Base-by-base conservation (phyloP, 2,113 vertebrate species). In the Leptodactylus fuscus region DNA sequence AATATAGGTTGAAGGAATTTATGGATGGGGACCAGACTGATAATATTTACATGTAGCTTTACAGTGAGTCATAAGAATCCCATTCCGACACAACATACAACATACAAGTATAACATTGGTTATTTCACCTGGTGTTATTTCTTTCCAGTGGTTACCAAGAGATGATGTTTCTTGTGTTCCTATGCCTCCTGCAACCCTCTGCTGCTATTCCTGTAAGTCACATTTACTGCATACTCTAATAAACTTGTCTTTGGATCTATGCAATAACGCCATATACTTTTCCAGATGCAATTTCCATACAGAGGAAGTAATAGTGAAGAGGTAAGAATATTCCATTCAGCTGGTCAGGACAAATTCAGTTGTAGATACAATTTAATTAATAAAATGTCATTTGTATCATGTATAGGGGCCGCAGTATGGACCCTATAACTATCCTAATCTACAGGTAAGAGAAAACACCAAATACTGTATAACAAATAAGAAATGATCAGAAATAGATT, bases 221-320 rank as follows among this genome's bases (percentile, higher is more conserved):
- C 11, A 4, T n/a, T 15, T 49, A 20, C 7, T 0, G 5, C 4
- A 15, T 36, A 7, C 0, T 3, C 10, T 55, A 22, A 38, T 29
- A 24, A 81, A 8, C 60, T 22, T n/a, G 11, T 27, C 6, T 29
- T 9, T 46, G 55, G 9, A 24, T 48, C 24, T 65, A 10, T 67
- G 44, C 27, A 81, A 51, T 20, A 24, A 82, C 71, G 18, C 41
- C 10, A 38, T 58, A 27, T 83, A 9, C 12, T 74, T 4, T 74
- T 74, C 3, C 51, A 83, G 69, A 74, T 83, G 51, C 67, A 24
- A 7, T 29, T 83, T 44, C 48, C 67, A 74, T 71, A 29, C 51
- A 83, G 49, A 58, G 69, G 60, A 6, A 83, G 81, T 74, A 83
- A 83, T 36, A 83, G 81, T 58, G 81, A 83, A 29, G 81, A 83